Percentiles rank a stretch among this genome's conserved stretches.
phyloP scores from a whole-genome alignment of 1,140 invertebrate species.

The Leptopilina boulardi region DNA sequence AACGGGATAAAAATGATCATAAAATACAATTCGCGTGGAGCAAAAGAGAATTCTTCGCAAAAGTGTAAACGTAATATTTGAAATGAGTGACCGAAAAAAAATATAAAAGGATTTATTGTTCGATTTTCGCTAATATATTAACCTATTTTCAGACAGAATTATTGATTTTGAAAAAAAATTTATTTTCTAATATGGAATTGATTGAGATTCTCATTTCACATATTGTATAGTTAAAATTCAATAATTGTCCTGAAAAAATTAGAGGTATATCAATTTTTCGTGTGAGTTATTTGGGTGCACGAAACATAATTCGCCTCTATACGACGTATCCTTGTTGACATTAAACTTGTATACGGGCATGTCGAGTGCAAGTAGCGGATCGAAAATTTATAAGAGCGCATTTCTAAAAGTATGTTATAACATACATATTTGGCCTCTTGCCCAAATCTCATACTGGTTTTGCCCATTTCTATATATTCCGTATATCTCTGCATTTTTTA shows the following conservation, averaged over 20 bases:
- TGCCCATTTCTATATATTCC: background rate
- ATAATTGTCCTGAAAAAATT: background rate
- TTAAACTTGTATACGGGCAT: constrained; percentile 16
- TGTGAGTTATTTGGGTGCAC: background rate
- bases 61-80: background rate
- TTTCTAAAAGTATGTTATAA: constrained; percentile 28
- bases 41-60: background rate
- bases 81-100: background rate
- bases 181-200: no score
- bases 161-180: no score
- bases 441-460: constrained; percentile 17
- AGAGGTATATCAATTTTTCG: background rate
- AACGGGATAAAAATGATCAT: background rate
- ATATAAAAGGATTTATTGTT: background rate
- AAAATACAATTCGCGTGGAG: background rate
- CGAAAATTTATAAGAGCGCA: constrained; percentile 43
- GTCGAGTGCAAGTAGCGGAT: constrained; percentile 34
- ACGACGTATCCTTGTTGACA: background rate
- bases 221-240: no score
- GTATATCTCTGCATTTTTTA: background rate
- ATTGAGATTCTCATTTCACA: no score
- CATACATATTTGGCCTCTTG: constrained; percentile 22
- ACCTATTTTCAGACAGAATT: no score
- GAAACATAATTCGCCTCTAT: background rate
- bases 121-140: no score